phyloP scores from a whole-genome alignment of 2,113 vertebrate species.

The Prietella phreatophila region DNA sequence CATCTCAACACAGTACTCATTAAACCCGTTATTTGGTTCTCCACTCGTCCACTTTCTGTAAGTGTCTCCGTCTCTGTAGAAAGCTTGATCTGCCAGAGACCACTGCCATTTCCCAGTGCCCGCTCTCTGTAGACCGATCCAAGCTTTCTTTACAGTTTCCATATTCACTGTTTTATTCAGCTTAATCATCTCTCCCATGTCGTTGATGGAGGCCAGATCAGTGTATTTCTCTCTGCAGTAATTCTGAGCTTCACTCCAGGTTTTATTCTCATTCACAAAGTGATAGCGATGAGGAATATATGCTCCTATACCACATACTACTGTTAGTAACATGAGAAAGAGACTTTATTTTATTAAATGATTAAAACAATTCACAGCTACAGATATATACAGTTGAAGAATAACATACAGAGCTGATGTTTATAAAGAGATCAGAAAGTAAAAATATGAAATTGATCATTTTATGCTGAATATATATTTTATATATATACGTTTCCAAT shows the following conservation, averaged over 20 bases:
- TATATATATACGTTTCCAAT: too few relatives aligned
- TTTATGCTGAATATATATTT: too few relatives aligned
- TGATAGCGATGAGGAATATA: conserved; percentile 20
- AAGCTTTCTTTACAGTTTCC: background rate
- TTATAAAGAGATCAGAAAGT: too few relatives aligned
- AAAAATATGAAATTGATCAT: too few relatives aligned
- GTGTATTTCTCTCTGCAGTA: background rate
- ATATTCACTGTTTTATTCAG: background rate
- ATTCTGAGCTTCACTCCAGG: conserved; percentile 24
- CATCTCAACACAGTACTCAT: background rate
- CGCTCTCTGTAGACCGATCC: conserved; percentile 16
- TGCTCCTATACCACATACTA: background rate
- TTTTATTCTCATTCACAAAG: conserved; percentile 29
- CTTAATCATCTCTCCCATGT: conserved; percentile 16
- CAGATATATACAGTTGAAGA: too few relatives aligned
- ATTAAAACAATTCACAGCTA: too few relatives aligned
- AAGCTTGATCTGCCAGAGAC: conserved; percentile 13
- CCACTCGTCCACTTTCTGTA: background rate
- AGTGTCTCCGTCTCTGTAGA: background rate
- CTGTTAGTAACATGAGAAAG: background rate
- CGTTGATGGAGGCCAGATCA: conserved; percentile 9
- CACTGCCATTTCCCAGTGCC: background rate
- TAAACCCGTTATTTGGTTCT: background rate
- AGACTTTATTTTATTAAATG: background rate
- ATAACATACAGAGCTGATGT: too few relatives aligned